These are phyloP conservation scores for Larimichthys polyactis DNA, from an alignment of 2,113 vertebrate genomes.

Conservation along the genomic window DNA sequence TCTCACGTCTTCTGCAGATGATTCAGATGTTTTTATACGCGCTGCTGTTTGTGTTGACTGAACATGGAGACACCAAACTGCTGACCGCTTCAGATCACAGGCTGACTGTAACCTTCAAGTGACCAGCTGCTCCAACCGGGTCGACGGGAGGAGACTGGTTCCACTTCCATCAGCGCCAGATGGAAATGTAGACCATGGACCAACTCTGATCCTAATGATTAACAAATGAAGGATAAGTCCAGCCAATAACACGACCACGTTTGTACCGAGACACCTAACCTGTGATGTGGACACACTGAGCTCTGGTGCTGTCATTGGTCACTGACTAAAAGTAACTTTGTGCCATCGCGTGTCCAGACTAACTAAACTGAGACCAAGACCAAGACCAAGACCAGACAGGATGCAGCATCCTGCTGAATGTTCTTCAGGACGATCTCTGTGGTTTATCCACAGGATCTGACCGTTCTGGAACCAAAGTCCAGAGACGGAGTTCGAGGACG, in stretches of 20 bases:
- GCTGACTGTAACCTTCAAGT: conserved; percentile 63
- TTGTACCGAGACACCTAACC: background rate
- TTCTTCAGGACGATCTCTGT: too few relatives aligned
- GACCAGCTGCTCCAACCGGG: conserved; percentile 51
- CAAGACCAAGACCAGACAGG: too few relatives aligned
- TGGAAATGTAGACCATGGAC: background rate
- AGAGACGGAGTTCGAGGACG: too few relatives aligned
- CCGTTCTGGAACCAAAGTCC: too few relatives aligned
- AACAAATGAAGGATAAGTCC: background rate
- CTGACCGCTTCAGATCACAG: conserved; percentile 51
- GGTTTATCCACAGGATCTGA: too few relatives aligned
- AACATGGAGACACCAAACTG: conserved; percentile 49
- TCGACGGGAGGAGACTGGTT: conserved; percentile 21
- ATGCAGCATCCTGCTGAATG: too few relatives aligned
- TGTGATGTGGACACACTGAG: background rate
- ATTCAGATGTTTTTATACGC: too few relatives aligned
- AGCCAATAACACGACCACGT: background rate
- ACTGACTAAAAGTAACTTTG: too few relatives aligned
- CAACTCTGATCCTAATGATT: background rate
- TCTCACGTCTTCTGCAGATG: background rate
- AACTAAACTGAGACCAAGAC: too few relatives aligned
- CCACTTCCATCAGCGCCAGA: conserved; percentile 15
- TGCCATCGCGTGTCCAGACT: too few relatives aligned
- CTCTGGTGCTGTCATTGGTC: background rate
- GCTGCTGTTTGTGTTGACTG: conserved; percentile 23